Conservation (phyloP, 2,113 vertebrate genomes). For the Megaptera novaeangliae region DNA sequence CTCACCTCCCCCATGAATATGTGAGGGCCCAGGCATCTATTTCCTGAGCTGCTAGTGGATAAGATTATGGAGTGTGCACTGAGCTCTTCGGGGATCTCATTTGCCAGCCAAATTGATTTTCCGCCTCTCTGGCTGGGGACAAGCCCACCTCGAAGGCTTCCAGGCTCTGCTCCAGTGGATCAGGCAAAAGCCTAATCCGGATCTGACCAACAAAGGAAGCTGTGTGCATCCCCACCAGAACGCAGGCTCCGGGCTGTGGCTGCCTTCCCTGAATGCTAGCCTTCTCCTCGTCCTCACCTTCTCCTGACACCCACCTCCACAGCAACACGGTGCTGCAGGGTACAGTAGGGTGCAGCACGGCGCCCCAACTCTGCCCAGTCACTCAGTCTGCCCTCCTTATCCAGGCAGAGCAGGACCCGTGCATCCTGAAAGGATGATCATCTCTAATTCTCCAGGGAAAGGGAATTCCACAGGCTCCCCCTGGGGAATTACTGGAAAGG, state of each 20-base stretch:
- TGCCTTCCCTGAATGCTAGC: neutral
- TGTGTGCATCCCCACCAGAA: neutral
- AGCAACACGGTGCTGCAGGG: neutral
- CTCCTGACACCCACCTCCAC: neutral
- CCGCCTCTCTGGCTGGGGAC: slow-evolving; percentile 51
- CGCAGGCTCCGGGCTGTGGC: neutral
- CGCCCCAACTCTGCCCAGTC: no score
- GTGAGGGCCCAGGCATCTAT: slow-evolving; percentile 58
- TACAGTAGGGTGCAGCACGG: fast-evolving
- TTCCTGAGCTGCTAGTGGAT: slow-evolving; percentile 52
- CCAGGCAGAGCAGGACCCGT: neutral
- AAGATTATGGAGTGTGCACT: slow-evolving; percentile 44
- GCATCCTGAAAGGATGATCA: neutral
- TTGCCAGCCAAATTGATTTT: slow-evolving; percentile 75
- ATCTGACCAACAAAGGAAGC: slow-evolving; percentile 57
- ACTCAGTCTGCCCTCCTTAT: neutral
- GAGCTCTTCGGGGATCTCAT: slow-evolving; percentile 61
- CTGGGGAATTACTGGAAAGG: neutral
- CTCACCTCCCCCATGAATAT: slow-evolving; percentile 65
- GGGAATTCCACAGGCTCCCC: neutral
- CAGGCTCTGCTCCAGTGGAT: slow-evolving; percentile 59
- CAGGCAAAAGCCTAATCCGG: slow-evolving; percentile 40
- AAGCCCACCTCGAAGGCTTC: slow-evolving; percentile 56
- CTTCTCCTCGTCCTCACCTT: neutral
- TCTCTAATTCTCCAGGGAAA: neutral